Evolutionary conservation across 2,797 vertebrate species (phyloP).

Genomic region (Nasua narica): DNA sequence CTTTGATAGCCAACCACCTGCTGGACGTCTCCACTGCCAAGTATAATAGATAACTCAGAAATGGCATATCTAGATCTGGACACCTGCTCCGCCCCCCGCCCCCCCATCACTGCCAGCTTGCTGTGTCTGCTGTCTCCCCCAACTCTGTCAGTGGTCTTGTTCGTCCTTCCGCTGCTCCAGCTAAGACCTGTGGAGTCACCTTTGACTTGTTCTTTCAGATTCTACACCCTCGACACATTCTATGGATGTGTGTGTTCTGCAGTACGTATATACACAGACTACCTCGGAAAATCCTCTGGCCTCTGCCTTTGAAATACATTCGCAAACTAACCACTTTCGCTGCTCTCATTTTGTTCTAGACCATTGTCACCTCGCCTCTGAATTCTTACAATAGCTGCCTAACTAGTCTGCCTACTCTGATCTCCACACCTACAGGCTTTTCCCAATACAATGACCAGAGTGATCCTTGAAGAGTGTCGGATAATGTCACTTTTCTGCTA

Average conservation of each 20-base stretch:
- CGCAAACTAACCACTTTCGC: neutral
- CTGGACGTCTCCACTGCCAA: neutral
- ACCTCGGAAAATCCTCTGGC: neutral
- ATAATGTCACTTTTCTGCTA: neutral
- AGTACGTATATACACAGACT: neutral
- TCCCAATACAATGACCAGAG: neutral
- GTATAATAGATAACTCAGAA: neutral
- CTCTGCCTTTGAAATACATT: neutral
- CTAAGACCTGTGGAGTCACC: neutral
- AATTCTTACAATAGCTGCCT: neutral
- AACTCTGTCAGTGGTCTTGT: neutral
- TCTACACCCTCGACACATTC: neutral
- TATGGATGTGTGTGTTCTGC: neutral
- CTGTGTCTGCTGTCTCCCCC: neutral
- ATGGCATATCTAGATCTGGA: neutral
- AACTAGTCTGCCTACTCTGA: neutral
- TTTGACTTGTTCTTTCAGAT: neutral
- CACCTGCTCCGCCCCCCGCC: neutral
- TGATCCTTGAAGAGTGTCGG: neutral
- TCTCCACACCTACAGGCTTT: neutral
- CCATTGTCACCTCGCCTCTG: neutral
- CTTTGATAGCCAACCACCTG: neutral
- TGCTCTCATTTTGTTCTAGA: neutral
- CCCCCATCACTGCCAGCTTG: too few species aligned
- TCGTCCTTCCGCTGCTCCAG: neutral